Evolutionary conservation across 2,797 vertebrate species (phyloP), one percentile per base, ranked within the genome.

Genomic region (Notamacropus eugenii): DNA sequence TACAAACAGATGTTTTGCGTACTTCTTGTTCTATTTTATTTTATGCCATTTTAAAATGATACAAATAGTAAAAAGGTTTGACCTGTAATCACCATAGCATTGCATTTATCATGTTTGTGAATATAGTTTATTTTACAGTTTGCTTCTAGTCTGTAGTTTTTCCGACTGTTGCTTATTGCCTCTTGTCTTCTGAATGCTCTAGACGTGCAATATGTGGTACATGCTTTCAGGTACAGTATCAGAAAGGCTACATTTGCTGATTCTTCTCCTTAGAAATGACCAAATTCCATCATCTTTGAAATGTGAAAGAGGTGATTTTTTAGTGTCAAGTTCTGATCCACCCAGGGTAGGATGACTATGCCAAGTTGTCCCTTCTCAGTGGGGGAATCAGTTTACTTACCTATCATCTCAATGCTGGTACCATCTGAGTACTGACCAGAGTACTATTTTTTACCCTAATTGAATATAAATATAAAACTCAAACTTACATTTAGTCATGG

Each of bases 11-110:
- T 96, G 55, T 62, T 91, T 57, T 52, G 4, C 67, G 8, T 5
- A 94, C 9, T 92, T 82, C n/a, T 82, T 87, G 74, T 87, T 27
- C 46, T 46, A 27, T 24, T 87, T 50, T 46, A 24, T 82, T 74
- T 67, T 67, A 62, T 59, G 19, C 22, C 40, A 74, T 74, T 74
- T 56, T 62, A 52, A 93, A 57, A n/a, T 93, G 24, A 90, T 90
- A 46, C 34, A n/a, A 93, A 56, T 55, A 90, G 87, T 91, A 46
- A 8, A 8, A 74, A 87, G 50, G 0, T 95, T 94, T 91, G 50
- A 82, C 67, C 93, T 94, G 31, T 87, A 90, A 91, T 93, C 94
- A 94, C 13, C 59, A 91, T 92, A 92, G 29, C n/a, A 56, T 92
- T 95, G 27, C 95, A 55, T 96, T 91, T 93, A 46, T 91, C 50